phyloP scores from a whole-genome alignment of 2,888 invertebrate species.

The Ectropis crepuscularia region DNA sequence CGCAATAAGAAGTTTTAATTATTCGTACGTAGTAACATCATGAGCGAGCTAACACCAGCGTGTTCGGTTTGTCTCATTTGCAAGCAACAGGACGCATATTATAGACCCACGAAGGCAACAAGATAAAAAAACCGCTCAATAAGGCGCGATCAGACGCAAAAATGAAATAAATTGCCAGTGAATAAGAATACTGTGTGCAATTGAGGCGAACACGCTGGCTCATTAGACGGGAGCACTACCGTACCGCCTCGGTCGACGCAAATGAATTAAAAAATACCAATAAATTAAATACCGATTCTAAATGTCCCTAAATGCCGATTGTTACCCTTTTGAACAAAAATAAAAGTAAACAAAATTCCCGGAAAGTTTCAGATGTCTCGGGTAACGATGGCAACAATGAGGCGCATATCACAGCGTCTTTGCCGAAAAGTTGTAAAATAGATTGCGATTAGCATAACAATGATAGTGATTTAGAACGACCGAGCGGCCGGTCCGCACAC shows the following conservation, averaged over 20 bases:
- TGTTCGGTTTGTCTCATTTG: constrained; percentile 82
- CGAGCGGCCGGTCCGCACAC: constrained; percentile 60
- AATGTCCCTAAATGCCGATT: constrained; percentile 40
- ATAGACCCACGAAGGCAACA: constrained; percentile 82
- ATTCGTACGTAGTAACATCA: constrained; percentile 72
- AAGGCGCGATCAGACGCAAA: constrained; percentile 84
- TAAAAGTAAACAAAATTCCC: constrained; percentile 61
- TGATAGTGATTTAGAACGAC: constrained; percentile 73
- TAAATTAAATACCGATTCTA: constrained; percentile 46
- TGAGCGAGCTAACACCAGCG: constrained; percentile 73
- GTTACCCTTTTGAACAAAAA: constrained; percentile 49
- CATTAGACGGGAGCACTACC: constrained; percentile 73
- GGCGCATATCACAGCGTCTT: constrained; percentile 59
- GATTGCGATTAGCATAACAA: constrained; percentile 79
- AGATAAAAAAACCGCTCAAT: constrained; percentile 82
- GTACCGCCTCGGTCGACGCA: constrained; percentile 43
- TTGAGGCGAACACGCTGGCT: constrained; percentile 83
- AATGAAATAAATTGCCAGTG: constrained; percentile 84
- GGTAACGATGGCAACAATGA: constrained; percentile 62
- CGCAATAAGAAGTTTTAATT: constrained; percentile 70
- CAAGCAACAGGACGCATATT: constrained; percentile 83
- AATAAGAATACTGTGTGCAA: constrained; percentile 83
- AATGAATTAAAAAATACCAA: constrained; percentile 47
- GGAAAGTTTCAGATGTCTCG: constrained; percentile 71
- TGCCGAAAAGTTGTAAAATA: constrained; percentile 77